Conservation (phyloP, 2,888 invertebrate species). For the Nematopogon swammerdamellus region DNA sequence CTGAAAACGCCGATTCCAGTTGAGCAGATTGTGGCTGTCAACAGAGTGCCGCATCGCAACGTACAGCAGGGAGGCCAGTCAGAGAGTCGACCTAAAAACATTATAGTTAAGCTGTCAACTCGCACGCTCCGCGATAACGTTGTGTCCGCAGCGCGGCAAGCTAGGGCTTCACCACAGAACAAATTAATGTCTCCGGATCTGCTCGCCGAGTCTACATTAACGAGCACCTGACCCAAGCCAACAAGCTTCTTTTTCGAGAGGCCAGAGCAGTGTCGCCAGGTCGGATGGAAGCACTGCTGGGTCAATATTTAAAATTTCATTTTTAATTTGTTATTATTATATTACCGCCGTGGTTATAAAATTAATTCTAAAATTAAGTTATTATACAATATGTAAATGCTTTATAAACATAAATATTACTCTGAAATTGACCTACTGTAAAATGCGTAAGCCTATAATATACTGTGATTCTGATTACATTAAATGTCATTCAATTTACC, state of each 20-base stretch:
- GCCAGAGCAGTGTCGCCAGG: background rate
- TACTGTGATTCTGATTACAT: no score
- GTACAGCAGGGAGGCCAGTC: background rate
- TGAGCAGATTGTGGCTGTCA: background rate
- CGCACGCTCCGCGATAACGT: background rate
- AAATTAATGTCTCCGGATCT: background rate
- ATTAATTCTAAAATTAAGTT: no score
- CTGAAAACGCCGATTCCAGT: background rate
- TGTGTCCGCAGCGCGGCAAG: background rate
- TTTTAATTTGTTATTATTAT: no score
- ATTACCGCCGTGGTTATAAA: no score
- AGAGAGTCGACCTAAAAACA: background rate
- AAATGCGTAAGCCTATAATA: no score
- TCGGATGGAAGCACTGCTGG: background rate
- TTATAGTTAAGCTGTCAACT: background rate
- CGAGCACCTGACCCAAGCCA: background rate
- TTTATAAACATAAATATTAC: no score
- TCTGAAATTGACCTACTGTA: no score
- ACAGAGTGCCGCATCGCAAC: background rate
- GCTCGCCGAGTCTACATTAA: background rate
- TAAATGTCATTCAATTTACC: no score
- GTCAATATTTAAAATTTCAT: no score
- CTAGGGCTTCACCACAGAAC: background rate
- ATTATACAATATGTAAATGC: no score
- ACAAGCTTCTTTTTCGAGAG: background rate